Evolutionary conservation across 2,888 invertebrate genomes (phyloP).

Genomic region (Osedax fenrisi): DNA sequence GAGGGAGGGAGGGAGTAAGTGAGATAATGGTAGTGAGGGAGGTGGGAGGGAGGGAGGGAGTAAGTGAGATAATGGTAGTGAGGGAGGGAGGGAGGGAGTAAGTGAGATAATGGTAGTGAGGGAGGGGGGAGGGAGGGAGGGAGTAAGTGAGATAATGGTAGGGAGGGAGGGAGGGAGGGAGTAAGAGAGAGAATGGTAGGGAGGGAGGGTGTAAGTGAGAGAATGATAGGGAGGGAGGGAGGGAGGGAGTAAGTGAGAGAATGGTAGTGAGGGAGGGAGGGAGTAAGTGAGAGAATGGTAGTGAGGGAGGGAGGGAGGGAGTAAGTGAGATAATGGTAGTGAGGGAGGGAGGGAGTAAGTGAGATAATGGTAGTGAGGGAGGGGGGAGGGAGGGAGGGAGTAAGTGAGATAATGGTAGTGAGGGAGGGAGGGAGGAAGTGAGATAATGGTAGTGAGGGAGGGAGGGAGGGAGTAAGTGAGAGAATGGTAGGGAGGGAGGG

Average conservation of each 20-base stretch:
- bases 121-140: not conserved
- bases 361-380: not conserved
- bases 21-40: not conserved
- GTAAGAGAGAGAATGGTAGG: not conserved
- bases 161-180: not conserved
- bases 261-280: not conserved
- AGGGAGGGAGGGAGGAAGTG: not conserved
- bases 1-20: not conserved
- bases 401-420: not conserved
- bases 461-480: not conserved
- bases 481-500: no score
- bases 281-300: not conserved
- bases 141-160: not conserved
- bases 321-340: not conserved
- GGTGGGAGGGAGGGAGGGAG: no score
- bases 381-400: not conserved
- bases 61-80: no score
- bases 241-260: not conserved
- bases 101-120: no score
- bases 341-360: not conserved
- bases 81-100: no score
- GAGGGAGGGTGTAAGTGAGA: not conserved
- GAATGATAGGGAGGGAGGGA: not conserved
- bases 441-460: not conserved
- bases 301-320: not conserved